phyloP scores from a whole-genome alignment of 2,888 invertebrate species.

The Lithosia quadra region DNA sequence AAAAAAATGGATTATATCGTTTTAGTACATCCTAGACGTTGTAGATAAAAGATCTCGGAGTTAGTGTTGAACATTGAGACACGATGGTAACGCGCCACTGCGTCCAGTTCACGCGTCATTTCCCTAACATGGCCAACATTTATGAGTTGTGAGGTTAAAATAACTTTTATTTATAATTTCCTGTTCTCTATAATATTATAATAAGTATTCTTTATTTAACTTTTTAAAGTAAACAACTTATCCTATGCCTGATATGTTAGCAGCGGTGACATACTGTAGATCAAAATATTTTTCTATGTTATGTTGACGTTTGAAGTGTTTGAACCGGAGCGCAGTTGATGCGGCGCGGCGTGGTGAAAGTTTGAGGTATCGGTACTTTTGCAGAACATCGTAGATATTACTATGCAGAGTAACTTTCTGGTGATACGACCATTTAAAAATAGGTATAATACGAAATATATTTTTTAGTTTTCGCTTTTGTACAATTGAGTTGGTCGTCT shows the following conservation, averaged over 20 bases:
- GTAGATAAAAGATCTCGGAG: constrained; percentile 67
- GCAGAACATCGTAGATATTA: constrained; percentile 3
- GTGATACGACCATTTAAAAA: constrained; percentile 10
- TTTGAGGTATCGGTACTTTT: constrained; percentile 1
- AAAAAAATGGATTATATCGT: constrained; percentile 68
- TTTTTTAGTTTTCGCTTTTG: background rate
- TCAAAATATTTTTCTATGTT: background rate
- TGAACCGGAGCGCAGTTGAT: constrained; percentile 5
- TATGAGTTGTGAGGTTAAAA: constrained; percentile 21
- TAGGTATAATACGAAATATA: background rate
- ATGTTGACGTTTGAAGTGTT: constrained; percentile 8
- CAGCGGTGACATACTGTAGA: background rate
- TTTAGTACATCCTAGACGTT: constrained; percentile 73
- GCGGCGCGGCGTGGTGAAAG: constrained; percentile 10
- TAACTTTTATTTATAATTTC: constrained; percentile 26
- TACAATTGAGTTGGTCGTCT: background rate
- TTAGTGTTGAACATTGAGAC: constrained; percentile 39
- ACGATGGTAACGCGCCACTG: constrained; percentile 19
- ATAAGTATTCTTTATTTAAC: constrained; percentile 24
- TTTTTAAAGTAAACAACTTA: constrained; percentile 16
- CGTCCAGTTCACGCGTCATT: constrained; percentile 6
- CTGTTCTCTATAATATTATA: constrained; percentile 17
- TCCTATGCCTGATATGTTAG: constrained; percentile 9
- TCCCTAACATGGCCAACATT: constrained; percentile 10
- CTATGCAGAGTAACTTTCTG: constrained; percentile 18